phyloP scores from a whole-genome alignment of 2,888 invertebrate species.

The Cheilosia pagana region DNA sequence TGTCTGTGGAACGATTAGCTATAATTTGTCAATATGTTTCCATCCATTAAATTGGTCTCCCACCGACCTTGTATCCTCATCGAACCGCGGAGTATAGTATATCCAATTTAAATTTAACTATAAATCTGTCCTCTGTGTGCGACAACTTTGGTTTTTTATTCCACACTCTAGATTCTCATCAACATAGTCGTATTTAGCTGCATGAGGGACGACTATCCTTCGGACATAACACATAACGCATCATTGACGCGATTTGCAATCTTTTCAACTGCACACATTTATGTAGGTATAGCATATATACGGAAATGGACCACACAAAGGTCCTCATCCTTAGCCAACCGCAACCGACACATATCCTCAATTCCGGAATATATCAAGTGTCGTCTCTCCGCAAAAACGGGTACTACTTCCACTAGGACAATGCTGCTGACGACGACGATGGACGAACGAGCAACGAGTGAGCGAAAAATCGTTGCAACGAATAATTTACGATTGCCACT shows the following conservation, averaged over 20 bases:
- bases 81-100: constrained; percentile 41
- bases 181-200: constrained; percentile 50
- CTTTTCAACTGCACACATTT: constrained; percentile 20
- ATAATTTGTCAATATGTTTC: constrained; percentile 46
- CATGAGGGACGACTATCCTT: constrained; percentile 18
- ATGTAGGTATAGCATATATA: background rate
- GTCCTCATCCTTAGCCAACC: constrained; percentile 1
- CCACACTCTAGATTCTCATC: constrained; percentile 48
- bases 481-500: constrained; percentile 71
- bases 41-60: constrained; percentile 49
- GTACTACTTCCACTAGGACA: constrained; percentile 29
- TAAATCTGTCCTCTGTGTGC: constrained; percentile 36
- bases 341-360: constrained; percentile 46
- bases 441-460: constrained; percentile 61
- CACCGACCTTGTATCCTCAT: constrained; percentile 24
- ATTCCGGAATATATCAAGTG: constrained; percentile 48
- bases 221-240: constrained; percentile 57
- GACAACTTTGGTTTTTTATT: constrained; percentile 27
- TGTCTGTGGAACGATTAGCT: constrained; percentile 53
- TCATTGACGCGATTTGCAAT: constrained; percentile 53
- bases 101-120: constrained; percentile 52
- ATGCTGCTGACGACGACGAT: constrained; percentile 46
- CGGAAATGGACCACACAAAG: constrained; percentile 13
- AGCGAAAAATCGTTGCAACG: constrained; percentile 63
- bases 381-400: constrained; percentile 6